Evolutionary conservation across 2,797 vertebrate genomes (phyloP).

Genomic region (Antennarius maculatus): DNA sequence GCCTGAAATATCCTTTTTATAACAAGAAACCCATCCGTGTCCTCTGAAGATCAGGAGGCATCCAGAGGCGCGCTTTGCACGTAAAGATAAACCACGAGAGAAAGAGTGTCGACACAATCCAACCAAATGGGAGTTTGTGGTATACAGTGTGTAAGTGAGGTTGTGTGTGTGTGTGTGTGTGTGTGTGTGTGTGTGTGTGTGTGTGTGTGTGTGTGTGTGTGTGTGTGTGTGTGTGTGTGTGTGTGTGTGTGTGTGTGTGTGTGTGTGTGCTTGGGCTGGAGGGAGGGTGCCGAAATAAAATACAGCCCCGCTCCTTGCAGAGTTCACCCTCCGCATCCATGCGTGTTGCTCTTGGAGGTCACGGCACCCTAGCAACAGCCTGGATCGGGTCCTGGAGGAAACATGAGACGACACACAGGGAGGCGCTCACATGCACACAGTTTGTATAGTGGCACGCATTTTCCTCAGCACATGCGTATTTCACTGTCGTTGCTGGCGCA

Average conservation of each 20-base stretch:
- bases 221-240: slow-evolving; percentile 17
- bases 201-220: slow-evolving; percentile 23
- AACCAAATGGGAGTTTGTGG: slow-evolving; percentile 40
- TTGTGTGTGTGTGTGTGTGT: slow-evolving; percentile 13
- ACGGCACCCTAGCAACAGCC: slow-evolving; percentile 69
- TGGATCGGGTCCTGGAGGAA: slow-evolving; percentile 61
- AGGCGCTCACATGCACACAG: slow-evolving; percentile 19
- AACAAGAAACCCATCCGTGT: slow-evolving; percentile 9
- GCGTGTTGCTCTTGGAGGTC: slow-evolving; percentile 73
- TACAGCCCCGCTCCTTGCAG: slow-evolving; percentile 56
- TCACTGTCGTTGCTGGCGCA: not conserved
- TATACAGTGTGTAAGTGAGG: slow-evolving; percentile 20
- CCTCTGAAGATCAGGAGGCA: not conserved
- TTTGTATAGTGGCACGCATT: slow-evolving; percentile 35
- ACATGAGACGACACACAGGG: slow-evolving; percentile 57
- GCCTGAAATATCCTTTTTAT: not conserved
- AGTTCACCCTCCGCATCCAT: slow-evolving; percentile 65
- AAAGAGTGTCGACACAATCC: slow-evolving; percentile 32
- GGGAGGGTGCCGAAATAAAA: slow-evolving; percentile 66
- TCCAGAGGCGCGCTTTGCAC: slow-evolving; percentile 31
- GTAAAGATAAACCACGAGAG: slow-evolving; percentile 46
- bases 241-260: not conserved
- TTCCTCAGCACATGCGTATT: slow-evolving; percentile 24
- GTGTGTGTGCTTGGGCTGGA: slow-evolving; percentile 40
- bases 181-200: slow-evolving; percentile 19